These are phyloP conservation scores for Opisthocomus hoazin DNA, from an alignment of 2,113 vertebrate species.

Conservation along the genomic window DNA sequence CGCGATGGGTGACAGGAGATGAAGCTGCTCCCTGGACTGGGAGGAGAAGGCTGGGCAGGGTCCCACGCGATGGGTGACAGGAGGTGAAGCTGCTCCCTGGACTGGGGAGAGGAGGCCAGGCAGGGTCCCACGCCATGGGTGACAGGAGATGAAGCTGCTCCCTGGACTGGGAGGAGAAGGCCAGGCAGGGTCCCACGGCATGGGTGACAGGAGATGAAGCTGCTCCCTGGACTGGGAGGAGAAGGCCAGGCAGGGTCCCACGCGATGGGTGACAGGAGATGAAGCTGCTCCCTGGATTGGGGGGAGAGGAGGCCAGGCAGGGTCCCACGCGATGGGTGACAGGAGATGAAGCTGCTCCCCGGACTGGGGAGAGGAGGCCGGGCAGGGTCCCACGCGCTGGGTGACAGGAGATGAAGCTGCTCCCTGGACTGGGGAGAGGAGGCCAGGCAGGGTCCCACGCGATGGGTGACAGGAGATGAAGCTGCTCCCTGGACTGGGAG, in stretches of 20 bases:
- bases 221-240: no score
- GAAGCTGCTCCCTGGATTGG: neutral
- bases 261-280: accelerated
- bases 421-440: neutral
- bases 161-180: no score
- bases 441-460: no score
- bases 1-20: no score
- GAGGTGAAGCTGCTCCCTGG: no score
- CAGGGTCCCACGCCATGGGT: accelerated
- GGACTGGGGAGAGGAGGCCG: no score
- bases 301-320: no score
- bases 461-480: neutral
- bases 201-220: accelerated
- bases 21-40: no score
- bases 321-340: no score
- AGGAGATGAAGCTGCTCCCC: neutral
- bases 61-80: accelerated
- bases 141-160: no score
- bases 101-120: no score
- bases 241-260: neutral
- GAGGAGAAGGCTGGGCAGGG: accelerated
- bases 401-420: neutral
- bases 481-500: neutral
- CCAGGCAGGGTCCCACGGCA: accelerated
- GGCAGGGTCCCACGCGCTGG: no score